Base-by-base conservation (phyloP, 2,888 invertebrate species). In the Galerucella nymphaeae region DNA sequence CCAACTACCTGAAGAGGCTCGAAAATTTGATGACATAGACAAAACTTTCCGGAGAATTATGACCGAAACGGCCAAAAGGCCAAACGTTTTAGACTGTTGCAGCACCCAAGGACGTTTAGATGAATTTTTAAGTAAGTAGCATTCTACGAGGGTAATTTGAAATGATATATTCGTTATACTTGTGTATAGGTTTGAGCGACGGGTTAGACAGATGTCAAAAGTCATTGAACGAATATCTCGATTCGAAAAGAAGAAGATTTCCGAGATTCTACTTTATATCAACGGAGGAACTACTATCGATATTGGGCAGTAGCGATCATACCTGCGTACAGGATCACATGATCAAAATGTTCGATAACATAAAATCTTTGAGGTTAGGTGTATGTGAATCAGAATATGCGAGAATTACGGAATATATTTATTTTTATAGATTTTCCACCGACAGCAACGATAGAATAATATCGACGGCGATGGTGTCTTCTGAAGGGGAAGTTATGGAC, bases 261-360 rank as follows among this genome's bases (percentile, higher is more conserved):
- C 96, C 97, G 2, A 87, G 97, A 66, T 97, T 97, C 87, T 97
- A 94, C 87, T 97, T 97, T 86, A 94, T 97, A 83, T 97, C 97
- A 3, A 97, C 97, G 41, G 96, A 97, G 82, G 97, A 97, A 85
- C 86, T 97, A 77, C 89, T 98, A 9, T 94, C 95, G 2, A 95
- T 97, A 80, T 89, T 97, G 66, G 97, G 97, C 14, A 96, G 94
- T 83, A 94, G 93, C 78, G 93, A 95, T 76, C 93, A 95, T 11
- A 89, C 89, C 67, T 93, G 94, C 80, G 95, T 97, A 10, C 97
- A 97, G 85, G 95, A 96, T 81, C 96, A 97, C 83, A 95, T 97
- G 90, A 94, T 96, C 69, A 97, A 97, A 90, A 97, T 97, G 96
- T 97, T 95, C 85, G 96, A 97, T 85, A 97, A 97, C 82, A 92